These are phyloP conservation scores for Aplodontia rufa DNA, from an alignment of 2,113 vertebrate genomes.

Conservation along the genomic window DNA sequence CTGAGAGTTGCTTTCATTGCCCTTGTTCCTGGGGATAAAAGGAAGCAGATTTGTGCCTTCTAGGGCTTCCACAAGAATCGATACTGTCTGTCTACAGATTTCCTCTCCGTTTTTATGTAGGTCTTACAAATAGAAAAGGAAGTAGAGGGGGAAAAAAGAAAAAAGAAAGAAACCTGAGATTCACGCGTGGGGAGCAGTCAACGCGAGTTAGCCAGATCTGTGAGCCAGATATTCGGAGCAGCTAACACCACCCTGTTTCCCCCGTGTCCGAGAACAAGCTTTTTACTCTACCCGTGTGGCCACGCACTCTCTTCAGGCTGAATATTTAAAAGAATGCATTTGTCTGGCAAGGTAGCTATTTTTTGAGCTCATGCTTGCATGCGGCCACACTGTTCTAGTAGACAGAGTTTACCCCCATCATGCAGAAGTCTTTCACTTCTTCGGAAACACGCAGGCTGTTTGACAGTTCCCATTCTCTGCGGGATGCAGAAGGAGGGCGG, in stretches of 20 bases:
- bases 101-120: not conserved
- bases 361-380: conserved; percentile 34
- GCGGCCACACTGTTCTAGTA: not conserved
- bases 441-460: conserved; percentile 63
- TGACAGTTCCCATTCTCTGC: conserved; percentile 40
- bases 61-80: conserved; percentile 13
- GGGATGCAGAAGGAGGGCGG: too few relatives aligned
- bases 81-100: conserved; percentile 30
- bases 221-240: not conserved
- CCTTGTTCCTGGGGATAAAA: not conserved
- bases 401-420: conserved; percentile 48
- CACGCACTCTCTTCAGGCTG: not conserved
- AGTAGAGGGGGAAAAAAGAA: not conserved
- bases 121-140: conserved; percentile 41
- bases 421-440: conserved; percentile 73
- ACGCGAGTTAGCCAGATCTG: not conserved
- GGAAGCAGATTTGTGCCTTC: not conserved
- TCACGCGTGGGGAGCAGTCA: not conserved
- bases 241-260: not conserved
- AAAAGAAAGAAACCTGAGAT: not conserved
- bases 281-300: not conserved
- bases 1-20: not conserved
- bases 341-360: conserved; percentile 35
- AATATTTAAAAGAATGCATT: not conserved
- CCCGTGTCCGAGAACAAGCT: not conserved